Evolutionary conservation across 2,888 invertebrate genomes (phyloP).

Genomic region (Steinernema carpocapsae): DNA sequence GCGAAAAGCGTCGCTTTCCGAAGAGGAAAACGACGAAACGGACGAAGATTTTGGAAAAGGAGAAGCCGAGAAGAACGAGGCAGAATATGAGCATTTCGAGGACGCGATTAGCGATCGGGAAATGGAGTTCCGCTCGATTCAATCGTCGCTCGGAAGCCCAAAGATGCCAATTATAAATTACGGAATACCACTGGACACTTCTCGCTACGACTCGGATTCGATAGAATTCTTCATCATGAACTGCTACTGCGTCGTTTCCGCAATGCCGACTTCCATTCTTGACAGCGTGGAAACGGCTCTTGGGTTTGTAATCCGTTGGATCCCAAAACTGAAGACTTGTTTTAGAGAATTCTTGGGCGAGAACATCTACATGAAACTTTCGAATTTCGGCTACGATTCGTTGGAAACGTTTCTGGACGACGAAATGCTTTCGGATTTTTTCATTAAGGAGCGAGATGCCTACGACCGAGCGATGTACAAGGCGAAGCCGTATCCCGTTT

Average conservation of each 20-base stretch:
- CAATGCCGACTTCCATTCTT: not conserved
- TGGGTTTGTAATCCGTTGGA: not conserved
- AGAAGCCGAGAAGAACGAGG: too few relatives aligned
- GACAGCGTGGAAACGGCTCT: not conserved
- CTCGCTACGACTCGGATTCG: too few relatives aligned
- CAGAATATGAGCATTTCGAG: too few relatives aligned
- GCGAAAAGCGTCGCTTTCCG: too few relatives aligned
- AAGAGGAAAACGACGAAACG: too few relatives aligned
- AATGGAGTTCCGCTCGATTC: too few relatives aligned
- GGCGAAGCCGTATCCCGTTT: not conserved
- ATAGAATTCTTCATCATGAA: slow-evolving; percentile 15
- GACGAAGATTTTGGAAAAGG: too few relatives aligned
- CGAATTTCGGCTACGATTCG: not conserved
- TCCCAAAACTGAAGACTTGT: not conserved
- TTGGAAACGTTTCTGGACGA: slow-evolving; percentile 9
- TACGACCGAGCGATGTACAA: not conserved
- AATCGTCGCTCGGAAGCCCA: too few relatives aligned
- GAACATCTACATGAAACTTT: not conserved
- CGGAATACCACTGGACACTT: too few relatives aligned
- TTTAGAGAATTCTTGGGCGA: slow-evolving; percentile 14
- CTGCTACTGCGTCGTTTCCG: slow-evolving; percentile 5
- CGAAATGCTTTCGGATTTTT: not conserved
- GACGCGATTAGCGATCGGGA: too few relatives aligned
- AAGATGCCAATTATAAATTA: too few relatives aligned
- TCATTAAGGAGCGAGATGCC: not conserved